A percentile compares a stretch with the other conserved stretches of the same genome.
These are phyloP conservation scores for Anastrepha ludens DNA, from an alignment of 1,140 invertebrate species.

Conservation along the genomic window DNA sequence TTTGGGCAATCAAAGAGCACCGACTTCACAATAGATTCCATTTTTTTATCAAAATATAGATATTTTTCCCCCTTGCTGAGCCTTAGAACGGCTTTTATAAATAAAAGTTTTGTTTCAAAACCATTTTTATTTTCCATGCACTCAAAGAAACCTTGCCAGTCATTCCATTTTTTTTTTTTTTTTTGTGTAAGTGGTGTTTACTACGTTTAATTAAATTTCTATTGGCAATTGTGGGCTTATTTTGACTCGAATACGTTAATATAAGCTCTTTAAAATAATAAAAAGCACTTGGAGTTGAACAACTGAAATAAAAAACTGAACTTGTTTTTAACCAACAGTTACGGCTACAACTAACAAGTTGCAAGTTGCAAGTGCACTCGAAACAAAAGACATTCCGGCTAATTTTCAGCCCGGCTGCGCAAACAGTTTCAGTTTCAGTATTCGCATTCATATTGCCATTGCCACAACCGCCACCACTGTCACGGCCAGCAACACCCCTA, in stretches of 20 bases:
- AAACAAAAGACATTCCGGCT: slow-evolving; percentile 14
- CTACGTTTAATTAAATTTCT: neutral
- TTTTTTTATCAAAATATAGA: too few species aligned
- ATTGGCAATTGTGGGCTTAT: neutral
- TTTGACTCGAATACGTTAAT: neutral
- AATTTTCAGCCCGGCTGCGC: slow-evolving; percentile 20
- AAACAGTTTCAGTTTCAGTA: neutral
- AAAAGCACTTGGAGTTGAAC: neutral
- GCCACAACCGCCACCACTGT: neutral
- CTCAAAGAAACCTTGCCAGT: too few species aligned
- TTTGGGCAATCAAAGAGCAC: too few species aligned
- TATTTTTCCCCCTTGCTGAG: too few species aligned
- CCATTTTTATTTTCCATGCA: too few species aligned
- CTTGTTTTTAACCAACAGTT: neutral
- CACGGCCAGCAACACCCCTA: neutral
- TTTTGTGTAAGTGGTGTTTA: neutral
- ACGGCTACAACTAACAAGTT: slow-evolving; percentile 9
- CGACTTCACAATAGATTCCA: too few species aligned
- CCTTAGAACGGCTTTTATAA: too few species aligned
- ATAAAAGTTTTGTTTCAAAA: too few species aligned
- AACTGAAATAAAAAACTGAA: neutral
- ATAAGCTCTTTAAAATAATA: neutral
- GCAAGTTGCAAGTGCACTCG: slow-evolving; percentile 1
- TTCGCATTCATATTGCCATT: neutral
- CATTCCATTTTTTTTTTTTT: too few species aligned